Conservation (phyloP, 1,140 invertebrate genomes). For the Drosophila nasuta region DNA sequence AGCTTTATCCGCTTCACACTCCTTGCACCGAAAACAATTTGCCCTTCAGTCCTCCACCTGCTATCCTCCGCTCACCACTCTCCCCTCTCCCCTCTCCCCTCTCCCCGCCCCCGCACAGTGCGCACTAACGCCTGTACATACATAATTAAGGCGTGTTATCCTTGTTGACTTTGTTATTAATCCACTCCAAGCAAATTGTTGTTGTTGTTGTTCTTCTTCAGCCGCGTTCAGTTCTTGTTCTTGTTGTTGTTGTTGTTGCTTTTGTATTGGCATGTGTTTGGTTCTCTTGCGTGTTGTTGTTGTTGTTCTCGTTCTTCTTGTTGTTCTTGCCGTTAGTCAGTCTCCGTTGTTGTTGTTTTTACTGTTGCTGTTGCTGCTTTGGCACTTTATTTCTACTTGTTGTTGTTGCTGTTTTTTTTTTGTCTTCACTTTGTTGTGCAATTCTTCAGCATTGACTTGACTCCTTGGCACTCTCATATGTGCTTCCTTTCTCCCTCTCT, state of each 20-base stretch:
- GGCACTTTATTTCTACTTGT: conserved; percentile 6
- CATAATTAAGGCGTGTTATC: conserved; percentile 70
- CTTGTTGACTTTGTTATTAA: conserved; percentile 71
- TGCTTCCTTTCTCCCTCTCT: not conserved
- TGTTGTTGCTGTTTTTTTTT: conserved; percentile 20
- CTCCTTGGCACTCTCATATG: not conserved
- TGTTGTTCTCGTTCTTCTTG: not conserved
- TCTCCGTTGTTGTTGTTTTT: not conserved
- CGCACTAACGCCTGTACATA: conserved; percentile 64
- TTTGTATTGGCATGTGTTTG: not conserved
- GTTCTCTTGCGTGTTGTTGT: not conserved
- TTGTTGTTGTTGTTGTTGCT: not conserved
- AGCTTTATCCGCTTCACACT: not conserved
- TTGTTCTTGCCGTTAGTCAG: not conserved
- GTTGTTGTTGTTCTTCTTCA: conserved; percentile 27
- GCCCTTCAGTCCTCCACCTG: conserved; percentile 17
- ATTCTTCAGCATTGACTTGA: conserved; percentile 20
- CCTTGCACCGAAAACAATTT: conserved; percentile 23
- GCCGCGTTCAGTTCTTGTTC: conserved; percentile 7
- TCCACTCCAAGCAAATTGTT: conserved; percentile 53
- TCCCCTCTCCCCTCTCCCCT: too few relatives aligned
- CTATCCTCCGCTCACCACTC: not conserved
- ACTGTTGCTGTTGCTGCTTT: conserved; percentile 23
- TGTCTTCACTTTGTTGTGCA: conserved; percentile 23
- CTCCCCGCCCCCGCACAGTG: conserved; percentile 21